A percentile compares a stretch with the other conserved stretches of the same genome.
phyloP scores from a whole-genome alignment of 2,113 vertebrate genomes.

The Plecturocebus donacophilus region DNA sequence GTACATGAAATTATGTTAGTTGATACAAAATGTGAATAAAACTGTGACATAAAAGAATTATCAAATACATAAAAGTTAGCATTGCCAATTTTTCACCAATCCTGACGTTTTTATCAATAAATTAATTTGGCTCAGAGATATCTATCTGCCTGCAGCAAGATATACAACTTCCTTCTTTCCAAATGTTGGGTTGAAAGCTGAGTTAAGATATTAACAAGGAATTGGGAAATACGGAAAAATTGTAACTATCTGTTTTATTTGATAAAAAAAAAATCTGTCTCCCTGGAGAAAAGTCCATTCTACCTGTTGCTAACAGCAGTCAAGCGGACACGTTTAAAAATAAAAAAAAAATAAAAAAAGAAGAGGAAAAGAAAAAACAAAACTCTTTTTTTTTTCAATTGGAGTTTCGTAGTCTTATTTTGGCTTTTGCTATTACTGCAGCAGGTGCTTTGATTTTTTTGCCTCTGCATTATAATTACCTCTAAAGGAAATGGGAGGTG shows the following conservation, averaged over 20 bases:
- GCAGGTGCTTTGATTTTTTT: constrained; percentile 75
- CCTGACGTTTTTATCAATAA: background rate
- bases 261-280: background rate
- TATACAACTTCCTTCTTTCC: background rate
- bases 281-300: constrained; percentile 38
- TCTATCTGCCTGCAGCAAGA: background rate
- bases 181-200: background rate
- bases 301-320: constrained; percentile 52
- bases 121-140: background rate
- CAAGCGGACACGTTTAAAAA: background rate
- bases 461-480: constrained; percentile 74
- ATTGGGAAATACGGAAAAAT: background rate
- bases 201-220: background rate
- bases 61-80: background rate
- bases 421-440: constrained; percentile 47
- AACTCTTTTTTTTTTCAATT: background rate
- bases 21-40: background rate
- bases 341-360: background rate
- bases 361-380: no score
- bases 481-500: constrained; percentile 68
- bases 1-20: background rate
- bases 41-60: background rate
- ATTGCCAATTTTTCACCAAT: background rate
- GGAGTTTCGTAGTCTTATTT: constrained; percentile 59
- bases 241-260: background rate